phyloP scores from a whole-genome alignment of 2,888 invertebrate species.

The Drosophila basisetae region DNA sequence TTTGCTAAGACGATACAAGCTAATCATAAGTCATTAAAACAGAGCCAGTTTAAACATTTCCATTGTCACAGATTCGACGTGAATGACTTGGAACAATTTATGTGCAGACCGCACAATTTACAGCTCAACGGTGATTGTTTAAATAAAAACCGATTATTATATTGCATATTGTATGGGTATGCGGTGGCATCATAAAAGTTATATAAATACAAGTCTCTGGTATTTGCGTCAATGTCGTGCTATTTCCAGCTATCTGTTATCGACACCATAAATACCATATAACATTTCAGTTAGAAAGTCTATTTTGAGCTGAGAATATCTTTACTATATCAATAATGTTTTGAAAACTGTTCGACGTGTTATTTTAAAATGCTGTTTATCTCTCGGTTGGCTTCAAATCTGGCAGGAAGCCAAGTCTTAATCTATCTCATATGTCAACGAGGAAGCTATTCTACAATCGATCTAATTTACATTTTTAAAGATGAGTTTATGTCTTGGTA shows the following conservation, averaged over 20 bases:
- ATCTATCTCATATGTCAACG: not conserved
- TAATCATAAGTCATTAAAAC: constrained; percentile 49
- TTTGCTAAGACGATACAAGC: constrained; percentile 43
- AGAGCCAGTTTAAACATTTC: constrained; percentile 42
- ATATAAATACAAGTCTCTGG: constrained; percentile 39
- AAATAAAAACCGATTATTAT: constrained; percentile 70
- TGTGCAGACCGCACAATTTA: constrained; percentile 65
- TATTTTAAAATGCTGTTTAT: not conserved
- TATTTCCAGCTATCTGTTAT: constrained; percentile 27
- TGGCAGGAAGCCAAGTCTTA: not conserved
- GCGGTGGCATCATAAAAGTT: constrained; percentile 51
- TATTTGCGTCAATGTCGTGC: constrained; percentile 45
- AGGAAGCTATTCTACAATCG: not conserved
- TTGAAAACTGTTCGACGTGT: not conserved
- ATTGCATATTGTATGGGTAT: not conserved
- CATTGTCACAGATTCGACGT: constrained; percentile 53
- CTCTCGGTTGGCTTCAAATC: not conserved
- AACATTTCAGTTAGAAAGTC: constrained; percentile 32
- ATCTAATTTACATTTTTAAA: not conserved
- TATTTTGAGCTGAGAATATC: constrained; percentile 9
- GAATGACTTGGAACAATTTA: constrained; percentile 67
- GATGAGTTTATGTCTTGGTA: not conserved
- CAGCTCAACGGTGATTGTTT: constrained; percentile 71
- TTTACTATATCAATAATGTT: not conserved
- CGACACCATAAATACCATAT: constrained; percentile 31